Percentiles rank a stretch among this genome's conserved stretches.
These are phyloP conservation scores for Ptilodon capucinus DNA, from an alignment of 2,888 invertebrate species.

Conservation along the genomic window DNA sequence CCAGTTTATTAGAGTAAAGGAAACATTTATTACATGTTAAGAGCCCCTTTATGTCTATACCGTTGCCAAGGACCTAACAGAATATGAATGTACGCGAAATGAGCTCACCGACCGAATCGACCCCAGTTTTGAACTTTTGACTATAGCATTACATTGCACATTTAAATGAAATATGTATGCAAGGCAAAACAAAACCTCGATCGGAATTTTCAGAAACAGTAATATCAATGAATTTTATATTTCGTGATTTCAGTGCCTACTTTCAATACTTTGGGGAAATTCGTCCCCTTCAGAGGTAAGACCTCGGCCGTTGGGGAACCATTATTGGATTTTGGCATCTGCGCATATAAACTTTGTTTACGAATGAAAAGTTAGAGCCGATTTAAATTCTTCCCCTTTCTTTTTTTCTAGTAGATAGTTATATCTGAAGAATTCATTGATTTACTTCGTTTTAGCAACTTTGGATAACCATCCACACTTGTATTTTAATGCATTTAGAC, in stretches of 20 bases:
- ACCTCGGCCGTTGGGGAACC: conserved; percentile 57
- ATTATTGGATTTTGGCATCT: conserved; percentile 76
- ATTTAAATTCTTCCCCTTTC: conserved; percentile 51
- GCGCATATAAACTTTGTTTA: conserved; percentile 72
- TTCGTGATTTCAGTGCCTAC: conserved; percentile 60
- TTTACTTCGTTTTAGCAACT: too few species aligned
- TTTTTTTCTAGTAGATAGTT: conserved; percentile 11
- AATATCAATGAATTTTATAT: conserved; percentile 77
- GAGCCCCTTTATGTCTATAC: conserved; percentile 67
- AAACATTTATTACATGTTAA: conserved; percentile 74
- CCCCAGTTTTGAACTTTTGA: conserved; percentile 1
- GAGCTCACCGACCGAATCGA: conserved; percentile 28
- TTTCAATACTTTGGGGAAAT: conserved; percentile 71
- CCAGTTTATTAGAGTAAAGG: conserved; percentile 64
- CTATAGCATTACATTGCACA: conserved; percentile 1
- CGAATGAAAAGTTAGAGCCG: conserved; percentile 63
- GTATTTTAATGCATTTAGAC: too few species aligned
- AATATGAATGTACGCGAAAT: conserved; percentile 38
- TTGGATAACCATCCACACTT: too few species aligned
- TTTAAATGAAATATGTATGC: conserved; percentile 28
- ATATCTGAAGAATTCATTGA: background rate
- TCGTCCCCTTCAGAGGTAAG: conserved; percentile 62
- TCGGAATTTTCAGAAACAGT: conserved; percentile 52
- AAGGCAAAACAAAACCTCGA: conserved; percentile 21
- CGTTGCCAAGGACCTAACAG: conserved; percentile 61